Evolutionary conservation across 2,888 invertebrate genomes (phyloP).

Genomic region (Cephus sareptanus): DNA sequence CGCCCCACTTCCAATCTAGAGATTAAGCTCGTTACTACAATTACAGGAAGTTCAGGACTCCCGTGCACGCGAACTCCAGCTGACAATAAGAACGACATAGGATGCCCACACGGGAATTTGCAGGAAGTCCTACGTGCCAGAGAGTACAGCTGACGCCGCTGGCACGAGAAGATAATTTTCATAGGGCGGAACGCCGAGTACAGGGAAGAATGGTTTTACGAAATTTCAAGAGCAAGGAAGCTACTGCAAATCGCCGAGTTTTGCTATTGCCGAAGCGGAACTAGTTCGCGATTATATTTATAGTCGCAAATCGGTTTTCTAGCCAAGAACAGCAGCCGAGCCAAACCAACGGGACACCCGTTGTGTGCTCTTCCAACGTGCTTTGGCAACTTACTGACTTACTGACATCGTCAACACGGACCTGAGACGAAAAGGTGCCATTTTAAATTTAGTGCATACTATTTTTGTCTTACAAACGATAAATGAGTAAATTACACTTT

Average conservation of each 20-base stretch:
- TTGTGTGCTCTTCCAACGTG: background rate
- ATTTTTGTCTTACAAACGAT: background rate
- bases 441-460: background rate
- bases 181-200: background rate
- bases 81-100: background rate
- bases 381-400: background rate
- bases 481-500: background rate
- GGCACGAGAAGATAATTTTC: background rate
- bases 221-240: background rate
- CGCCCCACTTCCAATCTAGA: background rate
- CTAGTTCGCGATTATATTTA: background rate
- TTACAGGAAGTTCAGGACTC: background rate
- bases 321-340: background rate
- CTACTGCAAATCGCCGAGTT: background rate
- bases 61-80: background rate
- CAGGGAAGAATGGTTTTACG: fast-evolving
- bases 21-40: background rate
- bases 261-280: background rate
- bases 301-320: background rate
- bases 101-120: background rate
- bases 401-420: background rate
- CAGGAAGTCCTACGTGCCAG: background rate
- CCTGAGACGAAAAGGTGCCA: background rate
- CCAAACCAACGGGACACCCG: background rate
- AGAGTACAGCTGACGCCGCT: background rate